Evolutionary conservation across 1,140 invertebrate species (phyloP).

Genomic region (Panulirus ornatus): DNA sequence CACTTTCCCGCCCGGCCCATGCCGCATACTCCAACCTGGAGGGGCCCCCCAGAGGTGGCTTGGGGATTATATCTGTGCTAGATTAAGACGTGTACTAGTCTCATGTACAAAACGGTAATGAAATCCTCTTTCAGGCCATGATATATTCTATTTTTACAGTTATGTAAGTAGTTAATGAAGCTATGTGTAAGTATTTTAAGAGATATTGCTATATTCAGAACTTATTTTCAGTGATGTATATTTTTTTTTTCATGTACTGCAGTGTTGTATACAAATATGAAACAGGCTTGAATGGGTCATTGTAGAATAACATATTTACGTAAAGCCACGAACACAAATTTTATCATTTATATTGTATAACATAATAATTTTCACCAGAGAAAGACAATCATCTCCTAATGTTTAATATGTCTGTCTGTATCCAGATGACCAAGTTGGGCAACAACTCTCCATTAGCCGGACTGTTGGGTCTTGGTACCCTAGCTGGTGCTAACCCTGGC

Average conservation of each 20-base stretch:
- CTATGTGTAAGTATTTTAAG: not conserved
- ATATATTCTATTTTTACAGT: too few relatives aligned
- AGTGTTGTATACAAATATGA: not conserved
- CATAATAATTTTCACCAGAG: not conserved
- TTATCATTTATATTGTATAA: not conserved
- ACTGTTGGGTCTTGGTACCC: slow-evolving; percentile 87
- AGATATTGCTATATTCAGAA: not conserved
- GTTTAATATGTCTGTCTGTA: slow-evolving; percentile 69
- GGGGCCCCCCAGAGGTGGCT: slow-evolving; percentile 44
- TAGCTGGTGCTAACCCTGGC: slow-evolving; percentile 85
- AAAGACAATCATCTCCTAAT: not conserved
- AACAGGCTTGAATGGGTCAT: too few relatives aligned
- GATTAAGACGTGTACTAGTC: slow-evolving; percentile 15
- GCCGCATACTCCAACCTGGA: slow-evolving; percentile 37
- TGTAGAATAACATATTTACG: too few relatives aligned
- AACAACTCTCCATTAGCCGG: slow-evolving; percentile 89
- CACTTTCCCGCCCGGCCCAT: slow-evolving; percentile 34
- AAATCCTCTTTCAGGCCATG: not conserved
- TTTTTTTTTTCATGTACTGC: too few relatives aligned
- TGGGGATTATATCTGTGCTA: slow-evolving; percentile 42
- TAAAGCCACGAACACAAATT: too few relatives aligned
- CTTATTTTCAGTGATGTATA: too few relatives aligned
- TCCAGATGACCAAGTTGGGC: slow-evolving; percentile 89
- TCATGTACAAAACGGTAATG: not conserved
- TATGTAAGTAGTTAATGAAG: too few relatives aligned